Evolutionary conservation across 2,113 vertebrate species (phyloP).

Genomic region (Ceuthmochares aereus): DNA sequence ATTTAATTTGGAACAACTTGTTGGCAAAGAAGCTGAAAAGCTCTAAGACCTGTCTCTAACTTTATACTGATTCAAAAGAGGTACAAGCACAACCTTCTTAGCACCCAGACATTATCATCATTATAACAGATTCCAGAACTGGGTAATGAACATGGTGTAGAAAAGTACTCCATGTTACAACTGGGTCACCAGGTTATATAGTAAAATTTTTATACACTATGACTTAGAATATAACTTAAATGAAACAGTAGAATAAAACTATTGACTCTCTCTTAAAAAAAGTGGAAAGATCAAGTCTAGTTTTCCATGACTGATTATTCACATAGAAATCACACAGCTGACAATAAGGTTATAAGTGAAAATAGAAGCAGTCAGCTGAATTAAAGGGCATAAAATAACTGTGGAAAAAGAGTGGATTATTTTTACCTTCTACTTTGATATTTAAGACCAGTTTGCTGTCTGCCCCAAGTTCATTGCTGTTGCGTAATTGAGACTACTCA

Average conservation of each 20-base stretch:
- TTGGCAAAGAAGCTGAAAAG: not conserved
- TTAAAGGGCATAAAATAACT: not conserved
- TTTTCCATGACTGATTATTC: slow-evolving; percentile 2
- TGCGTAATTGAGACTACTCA: not conserved
- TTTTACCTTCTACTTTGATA: slow-evolving; percentile 20
- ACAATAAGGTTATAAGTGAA: not conserved
- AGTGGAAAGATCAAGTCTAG: not conserved
- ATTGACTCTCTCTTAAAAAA: not conserved
- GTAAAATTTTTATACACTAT: not conserved
- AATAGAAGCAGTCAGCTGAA: not conserved
- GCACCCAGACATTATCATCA: not conserved
- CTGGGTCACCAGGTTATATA: not conserved
- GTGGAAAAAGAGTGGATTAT: not conserved
- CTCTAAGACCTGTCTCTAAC: not conserved
- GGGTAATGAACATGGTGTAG: not conserved
- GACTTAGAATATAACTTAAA: not conserved
- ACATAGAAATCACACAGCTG: not conserved
- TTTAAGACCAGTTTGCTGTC: not conserved
- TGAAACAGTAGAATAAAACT: not conserved
- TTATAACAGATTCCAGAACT: not conserved
- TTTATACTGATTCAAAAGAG: not conserved
- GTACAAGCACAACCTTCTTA: not conserved
- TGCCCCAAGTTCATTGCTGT: not conserved
- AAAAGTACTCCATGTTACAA: not conserved
- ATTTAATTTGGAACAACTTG: not conserved